These are phyloP conservation scores for Drosophila mayaguana DNA, from an alignment of 2,888 invertebrate genomes.

Conservation along the genomic window DNA sequence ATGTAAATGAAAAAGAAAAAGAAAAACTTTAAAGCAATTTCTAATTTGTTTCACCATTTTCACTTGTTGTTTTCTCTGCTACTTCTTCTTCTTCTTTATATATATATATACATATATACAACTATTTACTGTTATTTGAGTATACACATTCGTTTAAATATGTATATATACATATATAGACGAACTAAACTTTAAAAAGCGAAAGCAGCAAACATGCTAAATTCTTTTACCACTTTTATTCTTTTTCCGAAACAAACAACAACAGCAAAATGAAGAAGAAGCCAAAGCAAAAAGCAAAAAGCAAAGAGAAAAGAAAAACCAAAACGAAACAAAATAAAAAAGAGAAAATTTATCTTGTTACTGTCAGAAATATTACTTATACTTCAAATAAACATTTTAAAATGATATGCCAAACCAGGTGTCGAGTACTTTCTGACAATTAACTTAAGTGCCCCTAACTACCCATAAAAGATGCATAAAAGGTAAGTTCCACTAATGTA, in stretches of 20 bases:
- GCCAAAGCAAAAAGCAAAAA: neutral
- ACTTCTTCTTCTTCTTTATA: neutral
- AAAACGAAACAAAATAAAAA: slow-evolving; percentile 37
- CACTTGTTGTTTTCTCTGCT: slow-evolving; percentile 5
- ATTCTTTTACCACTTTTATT: slow-evolving; percentile 51
- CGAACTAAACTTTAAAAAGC: slow-evolving; percentile 20
- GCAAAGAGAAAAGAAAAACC: slow-evolving; percentile 20
- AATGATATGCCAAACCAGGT: slow-evolving; percentile 39
- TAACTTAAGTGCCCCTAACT: slow-evolving; percentile 11
- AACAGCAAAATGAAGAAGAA: slow-evolving; percentile 5
- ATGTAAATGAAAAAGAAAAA: neutral
- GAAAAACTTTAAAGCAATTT: slow-evolving; percentile 22
- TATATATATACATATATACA: slow-evolving; percentile 21
- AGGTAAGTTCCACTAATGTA: slow-evolving; percentile 28
- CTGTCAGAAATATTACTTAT: slow-evolving; percentile 78
- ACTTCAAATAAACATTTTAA: slow-evolving; percentile 80
- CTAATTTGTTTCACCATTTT: slow-evolving; percentile 31
- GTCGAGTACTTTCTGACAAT: slow-evolving; percentile 20
- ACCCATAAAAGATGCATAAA: slow-evolving; percentile 16
- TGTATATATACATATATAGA: slow-evolving; percentile 16
- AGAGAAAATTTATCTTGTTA: slow-evolving; percentile 75
- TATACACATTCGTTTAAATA: slow-evolving; percentile 43
- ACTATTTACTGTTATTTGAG: slow-evolving; percentile 61
- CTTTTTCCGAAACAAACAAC: slow-evolving; percentile 34
- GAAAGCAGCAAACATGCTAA: slow-evolving; percentile 31